Percentiles rank a stretch among this genome's conserved stretches.
Conservation (phyloP, 2,797 vertebrate genomes). For the Esox masquinongy region DNA sequence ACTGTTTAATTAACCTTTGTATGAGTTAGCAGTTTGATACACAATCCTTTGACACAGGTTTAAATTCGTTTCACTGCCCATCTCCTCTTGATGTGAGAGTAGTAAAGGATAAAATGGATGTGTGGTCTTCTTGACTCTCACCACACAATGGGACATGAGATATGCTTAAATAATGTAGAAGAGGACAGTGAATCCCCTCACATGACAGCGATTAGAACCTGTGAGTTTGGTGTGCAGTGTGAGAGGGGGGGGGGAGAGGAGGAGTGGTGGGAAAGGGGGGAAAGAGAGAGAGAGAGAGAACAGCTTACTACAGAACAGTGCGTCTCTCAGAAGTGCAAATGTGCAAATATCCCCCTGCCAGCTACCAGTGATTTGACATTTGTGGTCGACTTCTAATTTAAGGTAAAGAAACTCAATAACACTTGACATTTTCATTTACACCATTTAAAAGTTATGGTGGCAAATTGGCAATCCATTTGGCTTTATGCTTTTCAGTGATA, state of each 20-base stretch:
- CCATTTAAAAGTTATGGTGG: not conserved
- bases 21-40: no score
- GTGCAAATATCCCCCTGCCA: slow-evolving; percentile 9
- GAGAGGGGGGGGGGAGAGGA: slow-evolving; percentile 9
- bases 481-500: not conserved
- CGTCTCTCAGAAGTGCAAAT: not conserved
- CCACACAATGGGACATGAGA: slow-evolving; percentile 38
- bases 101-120: not conserved
- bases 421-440: not conserved
- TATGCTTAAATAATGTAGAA: slow-evolving; percentile 41
- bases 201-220: slow-evolving; percentile 73
- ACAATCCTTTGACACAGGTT: not conserved
- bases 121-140: slow-evolving; percentile 36
- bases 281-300: slow-evolving; percentile 1
- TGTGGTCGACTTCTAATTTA: slow-evolving; percentile 24
- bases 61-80: not conserved
- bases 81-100: not conserved
- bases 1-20: no score
- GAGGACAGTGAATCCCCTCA: slow-evolving; percentile 55
- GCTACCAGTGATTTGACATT: not conserved
- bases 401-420: slow-evolving; percentile 50
- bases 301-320: not conserved
- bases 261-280: not conserved
- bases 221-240: slow-evolving; percentile 18
- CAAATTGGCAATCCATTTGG: not conserved